These are phyloP conservation scores for Phenganax stokvisi DNA, from an alignment of 92 coral and sea anemone genomes.

Conservation along the genomic window DNA sequence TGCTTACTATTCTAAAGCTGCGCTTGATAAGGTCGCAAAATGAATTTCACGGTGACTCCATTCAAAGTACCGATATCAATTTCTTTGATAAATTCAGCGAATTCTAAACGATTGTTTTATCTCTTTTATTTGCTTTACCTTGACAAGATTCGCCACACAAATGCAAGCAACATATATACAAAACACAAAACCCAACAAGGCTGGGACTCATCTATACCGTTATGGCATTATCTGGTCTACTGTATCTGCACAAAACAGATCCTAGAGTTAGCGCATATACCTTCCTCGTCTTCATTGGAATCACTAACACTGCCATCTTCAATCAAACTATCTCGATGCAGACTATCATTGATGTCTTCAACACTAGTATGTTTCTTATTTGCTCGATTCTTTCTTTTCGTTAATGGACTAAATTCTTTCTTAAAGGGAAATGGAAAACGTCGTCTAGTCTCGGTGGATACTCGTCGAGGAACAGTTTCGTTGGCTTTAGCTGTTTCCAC, in stretches of 20 bases:
- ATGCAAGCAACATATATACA: too few species aligned
- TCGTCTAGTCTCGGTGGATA: constrained; percentile 1
- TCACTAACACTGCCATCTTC: constrained; percentile 37
- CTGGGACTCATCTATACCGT: too few species aligned
- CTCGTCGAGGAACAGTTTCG: constrained; percentile 19
- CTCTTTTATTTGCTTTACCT: too few species aligned
- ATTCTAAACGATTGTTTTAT: too few species aligned
- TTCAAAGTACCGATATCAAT: too few species aligned
- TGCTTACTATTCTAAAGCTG: too few species aligned
- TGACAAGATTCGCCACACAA: too few species aligned
- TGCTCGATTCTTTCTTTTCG: constrained; percentile 20
- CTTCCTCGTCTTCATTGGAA: constrained; percentile 30
- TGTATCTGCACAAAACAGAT: neutral
- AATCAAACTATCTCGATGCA: constrained; percentile 35
- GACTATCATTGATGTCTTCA: constrained; percentile 6
- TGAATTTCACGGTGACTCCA: too few species aligned
- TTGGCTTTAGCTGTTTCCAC: constrained; percentile 11
- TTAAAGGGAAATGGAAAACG: constrained; percentile 42
- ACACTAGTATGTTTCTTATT: constrained; percentile 6
- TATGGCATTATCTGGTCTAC: too few species aligned
- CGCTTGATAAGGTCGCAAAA: too few species aligned
- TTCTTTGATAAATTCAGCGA: too few species aligned
- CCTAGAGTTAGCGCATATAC: neutral
- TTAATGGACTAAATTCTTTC: constrained; percentile 44
- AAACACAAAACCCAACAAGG: too few species aligned